These are phyloP conservation scores for Poeciliopsis turneri DNA, from an alignment of 2,797 vertebrate species.

Conservation along the genomic window DNA sequence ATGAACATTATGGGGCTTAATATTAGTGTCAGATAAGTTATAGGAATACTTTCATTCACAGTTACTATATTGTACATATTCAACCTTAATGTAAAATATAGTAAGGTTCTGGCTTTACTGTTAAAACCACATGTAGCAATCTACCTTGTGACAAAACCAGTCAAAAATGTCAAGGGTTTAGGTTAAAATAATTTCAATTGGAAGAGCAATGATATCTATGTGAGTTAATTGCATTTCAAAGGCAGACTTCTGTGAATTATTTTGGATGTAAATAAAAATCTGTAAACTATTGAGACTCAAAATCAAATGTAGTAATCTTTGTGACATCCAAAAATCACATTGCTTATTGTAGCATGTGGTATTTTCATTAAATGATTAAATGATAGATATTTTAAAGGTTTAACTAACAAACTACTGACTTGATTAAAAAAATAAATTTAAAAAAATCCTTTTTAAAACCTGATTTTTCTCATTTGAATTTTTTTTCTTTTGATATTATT, in stretches of 20 bases:
- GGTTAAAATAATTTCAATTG: background rate
- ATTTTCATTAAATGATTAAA: background rate
- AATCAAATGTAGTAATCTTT: background rate
- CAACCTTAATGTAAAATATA: background rate
- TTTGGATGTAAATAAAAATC: background rate
- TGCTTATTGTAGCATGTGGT: background rate
- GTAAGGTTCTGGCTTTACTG: background rate
- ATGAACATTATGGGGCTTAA: background rate
- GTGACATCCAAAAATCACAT: background rate
- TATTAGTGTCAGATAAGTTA: background rate
- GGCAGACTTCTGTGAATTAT: background rate
- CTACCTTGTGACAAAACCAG: background rate
- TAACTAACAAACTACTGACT: background rate
- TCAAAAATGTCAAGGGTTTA: background rate
- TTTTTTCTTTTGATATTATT: background rate
- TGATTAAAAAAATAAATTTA: background rate
- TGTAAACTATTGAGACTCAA: background rate
- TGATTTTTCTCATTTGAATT: background rate
- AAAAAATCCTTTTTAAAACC: background rate
- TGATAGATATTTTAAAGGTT: background rate
- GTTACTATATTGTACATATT: background rate
- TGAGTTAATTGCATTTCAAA: background rate
- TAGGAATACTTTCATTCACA: background rate
- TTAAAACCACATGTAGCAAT: background rate
- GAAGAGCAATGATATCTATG: background rate